Base-by-base conservation (phyloP, 2,113 vertebrate species). In the Gavia stellata region DNA sequence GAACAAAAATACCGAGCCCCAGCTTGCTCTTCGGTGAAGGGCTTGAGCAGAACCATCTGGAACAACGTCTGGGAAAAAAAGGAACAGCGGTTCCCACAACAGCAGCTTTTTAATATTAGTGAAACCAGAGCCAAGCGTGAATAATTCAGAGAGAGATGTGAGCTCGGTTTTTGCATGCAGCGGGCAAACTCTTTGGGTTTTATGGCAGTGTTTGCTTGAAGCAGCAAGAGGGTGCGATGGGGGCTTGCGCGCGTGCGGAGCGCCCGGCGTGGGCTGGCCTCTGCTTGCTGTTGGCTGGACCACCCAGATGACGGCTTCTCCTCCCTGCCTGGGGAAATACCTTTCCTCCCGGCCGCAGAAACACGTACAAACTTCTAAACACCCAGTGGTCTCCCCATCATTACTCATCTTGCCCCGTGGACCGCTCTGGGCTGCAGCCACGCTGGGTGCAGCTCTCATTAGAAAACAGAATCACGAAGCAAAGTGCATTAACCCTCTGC, bases 401-500 rank as follows among this genome's bases (percentile, higher is more conserved):
- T 25, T 21, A 36, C 19, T 8, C 33, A 16, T 15, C 33, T 3
- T 16, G 14, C 53, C 47, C 67, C 56, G 10, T 0, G 4, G 42
- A 4, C 53, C 6, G 44, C 55, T 28, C 81, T 10, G 70, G 36
- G 62, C 79, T 49, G 49, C 38, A 14, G 16, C 38, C 33, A 9
- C 1, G 2, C 49, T 15, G 36, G 17, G 49, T 3, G 20, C 61
- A 18, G 23, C 44, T 15, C 49, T 40, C 21, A 2, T 26, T 15
- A 26, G 19, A 52, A 20, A 73, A n/a, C 63, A 58, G 68, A n/a
- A 73, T 20, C 15, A 4, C 2, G 1, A 8, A 42, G 79, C 50
- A 13, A 52, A 89, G n/a, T 2, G 1, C 14, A 0, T 33, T 1
- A 21, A 38, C 6, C 6, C 1, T 0, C 62, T 5, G 29, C 5